Evolutionary conservation across 2,113 vertebrate genomes (phyloP).

Genomic region (Lichenostomus cassidix): DNA sequence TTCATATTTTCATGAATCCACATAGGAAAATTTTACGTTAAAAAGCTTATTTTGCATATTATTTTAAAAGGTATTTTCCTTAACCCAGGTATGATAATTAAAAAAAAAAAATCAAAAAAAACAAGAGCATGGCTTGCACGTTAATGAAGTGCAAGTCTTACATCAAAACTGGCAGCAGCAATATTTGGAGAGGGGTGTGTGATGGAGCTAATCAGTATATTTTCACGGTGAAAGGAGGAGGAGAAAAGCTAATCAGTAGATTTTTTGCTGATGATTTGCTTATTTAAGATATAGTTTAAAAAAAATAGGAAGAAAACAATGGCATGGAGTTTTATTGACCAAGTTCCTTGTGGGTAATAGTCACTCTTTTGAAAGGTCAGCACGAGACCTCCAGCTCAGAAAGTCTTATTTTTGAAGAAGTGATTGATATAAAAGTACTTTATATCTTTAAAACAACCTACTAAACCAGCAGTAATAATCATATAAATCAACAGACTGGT

Average conservation of each 20-base stretch:
- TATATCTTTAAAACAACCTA: constrained; percentile 12
- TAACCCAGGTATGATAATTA: not conserved
- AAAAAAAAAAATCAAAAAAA: not conserved
- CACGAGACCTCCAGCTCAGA: not conserved
- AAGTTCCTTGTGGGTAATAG: not conserved
- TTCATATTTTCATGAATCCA: not conserved
- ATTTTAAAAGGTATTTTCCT: not conserved
- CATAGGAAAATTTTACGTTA: not conserved
- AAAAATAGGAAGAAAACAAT: not conserved
- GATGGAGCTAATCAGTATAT: constrained; percentile 40
- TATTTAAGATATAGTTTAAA: not conserved
- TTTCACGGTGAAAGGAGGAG: not conserved
- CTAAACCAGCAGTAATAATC: constrained; percentile 8
- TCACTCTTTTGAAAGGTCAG: constrained; percentile 11
- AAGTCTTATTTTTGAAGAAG: not conserved
- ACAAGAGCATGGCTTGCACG: not conserved
- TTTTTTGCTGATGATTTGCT: not conserved
- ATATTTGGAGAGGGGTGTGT: constrained; percentile 30
- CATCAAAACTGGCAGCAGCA: not conserved
- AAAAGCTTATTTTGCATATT: not conserved
- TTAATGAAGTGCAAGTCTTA: constrained; percentile 5
- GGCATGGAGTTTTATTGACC: not conserved
- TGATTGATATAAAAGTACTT: not conserved
- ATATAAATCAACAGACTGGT: not conserved
- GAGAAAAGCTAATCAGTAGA: constrained; percentile 44